Evolutionary conservation across 2,888 invertebrate genomes (phyloP), one percentile per base, ranked within the genome.

Genomic region (Drepanosiphum platanoidis): DNA sequence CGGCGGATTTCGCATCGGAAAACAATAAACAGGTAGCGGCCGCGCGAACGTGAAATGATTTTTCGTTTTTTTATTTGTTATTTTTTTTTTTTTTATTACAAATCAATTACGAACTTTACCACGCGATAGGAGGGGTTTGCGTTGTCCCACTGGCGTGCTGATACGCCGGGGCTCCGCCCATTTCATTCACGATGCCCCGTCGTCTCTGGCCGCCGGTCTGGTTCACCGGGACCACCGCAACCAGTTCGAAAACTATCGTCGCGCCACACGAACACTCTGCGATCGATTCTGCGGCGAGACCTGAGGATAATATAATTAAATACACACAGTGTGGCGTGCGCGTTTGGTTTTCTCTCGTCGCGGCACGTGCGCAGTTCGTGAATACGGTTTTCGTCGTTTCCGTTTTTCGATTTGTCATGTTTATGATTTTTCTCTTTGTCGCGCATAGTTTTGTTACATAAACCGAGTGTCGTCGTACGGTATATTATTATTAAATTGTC

Each of bases 171-270:
- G 74, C 83, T 66, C 75, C 83, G 83, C 83, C 83, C 74, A 66
- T 75, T 83, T 83, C 83, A 83, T 83, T 83, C 83, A 83, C 18
- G 66, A 68, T 83, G 72, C 22, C 74, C 74, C 83, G 22, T 80
- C 80, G 18, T 80, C 80, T 52, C 3, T 1, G 74, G 64, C 66
- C 64, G n/a, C 32, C 74, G 74, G 74, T 46, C 42, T 36, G 74
- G 75, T 75, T 46, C 42, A 36, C 83, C 66, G 61, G 61, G 58
- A 15, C 58, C 64, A 27, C 74, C 32, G 70, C 74, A 75, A 83
- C 83, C 83, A 83, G 83, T 83, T 75, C 83, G 83, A 83, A 83
- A 36, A 75, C 75, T 27, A 68, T 34, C 83, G 83, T 75, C 66
- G 83, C 34, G 46, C 18, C 18, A 27, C 22, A 52, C 83, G 83